Conservation (phyloP, 2,113 vertebrate species). For the Eleginops maclovinus region DNA sequence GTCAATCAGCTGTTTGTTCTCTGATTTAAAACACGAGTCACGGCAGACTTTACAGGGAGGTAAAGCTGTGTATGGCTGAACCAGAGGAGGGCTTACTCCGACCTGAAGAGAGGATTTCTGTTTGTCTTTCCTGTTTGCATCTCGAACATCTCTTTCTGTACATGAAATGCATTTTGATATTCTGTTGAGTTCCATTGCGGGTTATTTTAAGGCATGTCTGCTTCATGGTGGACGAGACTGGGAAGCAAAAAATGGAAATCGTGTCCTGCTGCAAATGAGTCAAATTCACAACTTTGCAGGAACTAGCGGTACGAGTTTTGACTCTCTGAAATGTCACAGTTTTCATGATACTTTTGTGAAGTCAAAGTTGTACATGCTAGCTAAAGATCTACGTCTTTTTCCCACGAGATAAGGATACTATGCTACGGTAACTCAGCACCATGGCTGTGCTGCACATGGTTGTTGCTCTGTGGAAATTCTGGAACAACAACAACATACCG, state of each 20-base stretch:
- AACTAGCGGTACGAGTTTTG: background rate
- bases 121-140: slow-evolving; percentile 8
- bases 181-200: background rate
- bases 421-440: background rate
- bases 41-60: slow-evolving; percentile 45
- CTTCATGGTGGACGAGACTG: slow-evolving; percentile 19
- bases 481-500: background rate
- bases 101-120: slow-evolving; percentile 17
- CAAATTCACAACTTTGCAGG: slow-evolving; percentile 18
- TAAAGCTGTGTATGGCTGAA: slow-evolving; percentile 18
- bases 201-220: slow-evolving; percentile 56
- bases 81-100: slow-evolving; percentile 8
- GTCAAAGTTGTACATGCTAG: background rate
- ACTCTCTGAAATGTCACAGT: slow-evolving; percentile 7
- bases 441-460: slow-evolving; percentile 2
- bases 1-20: slow-evolving; percentile 57
- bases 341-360: background rate
- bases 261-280: slow-evolving; percentile 30
- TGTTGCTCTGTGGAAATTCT: background rate
- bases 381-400: background rate
- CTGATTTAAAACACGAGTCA: slow-evolving; percentile 36
- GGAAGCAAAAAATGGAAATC: background rate
- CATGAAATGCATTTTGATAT: background rate
- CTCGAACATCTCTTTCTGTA: background rate
- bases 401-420: background rate